Evolutionary conservation across 2,113 vertebrate species (phyloP).

Genomic region (Numenius arquata): DNA sequence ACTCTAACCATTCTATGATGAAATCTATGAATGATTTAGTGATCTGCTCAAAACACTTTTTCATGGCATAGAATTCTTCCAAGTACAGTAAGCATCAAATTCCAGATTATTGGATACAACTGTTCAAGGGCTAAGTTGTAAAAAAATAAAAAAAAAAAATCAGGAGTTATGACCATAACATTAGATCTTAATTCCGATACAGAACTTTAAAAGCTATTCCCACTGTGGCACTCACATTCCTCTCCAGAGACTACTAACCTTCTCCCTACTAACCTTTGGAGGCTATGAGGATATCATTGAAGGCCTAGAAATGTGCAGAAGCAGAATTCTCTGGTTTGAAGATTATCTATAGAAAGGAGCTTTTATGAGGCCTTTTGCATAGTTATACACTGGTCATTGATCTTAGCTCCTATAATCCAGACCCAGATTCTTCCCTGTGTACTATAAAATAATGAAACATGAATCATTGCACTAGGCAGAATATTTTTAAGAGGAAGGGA

Average conservation of each 20-base stretch:
- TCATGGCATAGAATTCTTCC: neutral
- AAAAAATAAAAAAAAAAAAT: neutral
- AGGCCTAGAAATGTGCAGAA: neutral
- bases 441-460: neutral
- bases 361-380: neutral
- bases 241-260: neutral
- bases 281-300: neutral
- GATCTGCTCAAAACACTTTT: neutral
- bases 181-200: neutral
- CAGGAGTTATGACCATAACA: neutral
- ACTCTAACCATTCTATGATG: neutral
- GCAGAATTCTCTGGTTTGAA: neutral
- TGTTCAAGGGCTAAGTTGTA: neutral
- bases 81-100: neutral
- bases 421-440: neutral
- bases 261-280: neutral
- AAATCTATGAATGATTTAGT: neutral
- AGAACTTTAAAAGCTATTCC: neutral
- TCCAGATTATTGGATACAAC: neutral
- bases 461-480: neutral
- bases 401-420: neutral
- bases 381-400: neutral
- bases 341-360: neutral
- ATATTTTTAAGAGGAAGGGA: neutral
- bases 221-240: neutral